These are phyloP conservation scores for Clupea harengus DNA, from an alignment of 2,113 vertebrate genomes.

Conservation along the genomic window DNA sequence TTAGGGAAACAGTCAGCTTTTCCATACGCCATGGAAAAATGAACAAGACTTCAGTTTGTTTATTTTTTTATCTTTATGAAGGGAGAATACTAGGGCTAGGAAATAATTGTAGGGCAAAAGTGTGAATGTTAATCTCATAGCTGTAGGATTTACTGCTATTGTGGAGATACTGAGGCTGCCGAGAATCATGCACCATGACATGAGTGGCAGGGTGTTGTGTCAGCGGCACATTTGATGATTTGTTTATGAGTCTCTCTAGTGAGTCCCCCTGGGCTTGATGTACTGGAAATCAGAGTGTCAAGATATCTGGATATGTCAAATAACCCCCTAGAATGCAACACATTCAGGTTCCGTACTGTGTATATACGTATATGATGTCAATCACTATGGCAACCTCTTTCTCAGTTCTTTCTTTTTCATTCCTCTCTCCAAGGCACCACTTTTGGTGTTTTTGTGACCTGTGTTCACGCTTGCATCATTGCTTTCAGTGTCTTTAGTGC, in stretches of 20 bases:
- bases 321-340: background rate
- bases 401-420: slow-evolving; percentile 22
- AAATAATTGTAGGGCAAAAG: background rate
- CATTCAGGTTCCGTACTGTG: background rate
- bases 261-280: background rate
- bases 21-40: slow-evolving; percentile 41
- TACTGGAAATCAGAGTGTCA: background rate
- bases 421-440: slow-evolving; percentile 30
- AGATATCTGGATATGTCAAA: too few species aligned
- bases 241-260: background rate
- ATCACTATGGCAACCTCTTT: background rate
- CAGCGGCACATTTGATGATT: background rate
- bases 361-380: background rate
- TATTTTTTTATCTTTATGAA: background rate
- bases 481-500: slow-evolving; percentile 44
- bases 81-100: background rate
- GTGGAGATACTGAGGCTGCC: background rate
- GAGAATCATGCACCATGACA: background rate
- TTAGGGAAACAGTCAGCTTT: slow-evolving; percentile 39
- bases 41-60: background rate
- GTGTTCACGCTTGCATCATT: slow-evolving; percentile 66
- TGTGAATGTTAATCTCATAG: background rate
- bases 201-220: background rate
- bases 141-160: background rate
- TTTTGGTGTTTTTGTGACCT: slow-evolving; percentile 12